phyloP scores from a whole-genome alignment of 2,888 invertebrate genomes.

The Falcaria lacertinaria region DNA sequence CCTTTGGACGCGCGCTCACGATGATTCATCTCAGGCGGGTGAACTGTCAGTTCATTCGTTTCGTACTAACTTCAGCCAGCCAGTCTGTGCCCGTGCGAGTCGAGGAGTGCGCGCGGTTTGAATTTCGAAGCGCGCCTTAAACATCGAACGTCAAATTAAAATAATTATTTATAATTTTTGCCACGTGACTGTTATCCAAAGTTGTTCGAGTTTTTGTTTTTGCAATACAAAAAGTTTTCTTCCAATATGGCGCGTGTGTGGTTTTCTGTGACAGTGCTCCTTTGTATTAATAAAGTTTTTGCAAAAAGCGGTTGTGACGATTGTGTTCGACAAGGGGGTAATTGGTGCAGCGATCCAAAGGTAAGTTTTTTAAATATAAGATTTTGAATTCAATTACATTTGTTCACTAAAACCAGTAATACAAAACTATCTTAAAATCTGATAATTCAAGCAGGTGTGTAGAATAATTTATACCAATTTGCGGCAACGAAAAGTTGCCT shows the following conservation, averaged over 20 bases:
- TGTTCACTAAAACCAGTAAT: too few species aligned
- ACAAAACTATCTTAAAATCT: too few species aligned
- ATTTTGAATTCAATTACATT: too few species aligned
- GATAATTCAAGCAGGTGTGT: too few species aligned
- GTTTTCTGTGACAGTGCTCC: constrained; percentile 48
- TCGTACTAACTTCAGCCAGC: constrained; percentile 5
- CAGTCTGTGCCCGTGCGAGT: constrained; percentile 44
- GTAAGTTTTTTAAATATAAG: not conserved
- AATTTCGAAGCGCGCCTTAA: constrained; percentile 33
- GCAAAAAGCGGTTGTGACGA: constrained; percentile 30
- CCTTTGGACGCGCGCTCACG: constrained; percentile 20
- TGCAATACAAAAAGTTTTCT: not conserved
- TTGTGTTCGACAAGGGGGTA: constrained; percentile 54
- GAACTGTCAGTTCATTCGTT: constrained; percentile 33
- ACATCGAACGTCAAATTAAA: not conserved
- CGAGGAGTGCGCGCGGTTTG: constrained; percentile 39
- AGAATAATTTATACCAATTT: too few species aligned
- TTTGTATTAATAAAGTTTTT: constrained; percentile 43
- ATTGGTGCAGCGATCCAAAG: constrained; percentile 51
- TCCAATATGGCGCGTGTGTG: constrained; percentile 52
- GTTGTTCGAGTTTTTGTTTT: not conserved
- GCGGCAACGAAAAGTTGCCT: too few species aligned
- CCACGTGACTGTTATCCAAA: not conserved
- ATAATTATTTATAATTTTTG: not conserved
- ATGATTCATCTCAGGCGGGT: constrained; percentile 57